phyloP scores from a whole-genome alignment of 2,113 vertebrate genomes.

The Pseudois nayaur region DNA sequence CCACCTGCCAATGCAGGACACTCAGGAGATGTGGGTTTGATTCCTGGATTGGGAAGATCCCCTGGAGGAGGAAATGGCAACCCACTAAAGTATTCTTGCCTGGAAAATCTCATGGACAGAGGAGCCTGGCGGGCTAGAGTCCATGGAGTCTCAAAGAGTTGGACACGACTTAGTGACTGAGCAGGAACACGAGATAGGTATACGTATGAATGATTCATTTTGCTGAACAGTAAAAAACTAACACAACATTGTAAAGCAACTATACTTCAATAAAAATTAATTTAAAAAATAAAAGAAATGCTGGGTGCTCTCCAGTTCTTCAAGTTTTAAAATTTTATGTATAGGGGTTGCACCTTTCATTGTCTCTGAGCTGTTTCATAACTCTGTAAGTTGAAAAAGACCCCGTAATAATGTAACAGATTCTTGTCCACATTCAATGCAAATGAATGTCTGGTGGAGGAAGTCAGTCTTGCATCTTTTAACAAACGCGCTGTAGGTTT shows the following conservation, averaged over 20 bases:
- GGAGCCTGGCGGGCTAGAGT: background rate
- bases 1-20: background rate
- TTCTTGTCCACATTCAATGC: background rate
- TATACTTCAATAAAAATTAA: background rate
- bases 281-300: background rate
- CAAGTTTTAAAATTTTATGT: background rate
- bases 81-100: background rate
- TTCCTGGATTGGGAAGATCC: background rate
- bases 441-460: background rate
- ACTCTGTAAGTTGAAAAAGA: background rate
- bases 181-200: background rate
- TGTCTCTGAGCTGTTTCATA: background rate
- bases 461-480: background rate
- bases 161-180: background rate
- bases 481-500: background rate
- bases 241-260: background rate
- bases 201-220: background rate
- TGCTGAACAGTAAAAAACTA: background rate
- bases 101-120: background rate
- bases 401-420: fast-evolving
- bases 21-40: background rate
- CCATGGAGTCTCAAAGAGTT: background rate
- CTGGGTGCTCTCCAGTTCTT: background rate
- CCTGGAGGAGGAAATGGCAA: background rate
- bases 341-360: background rate